Conservation (phyloP, 2,888 invertebrate species). For the Hermaeophaga mercurialis region DNA sequence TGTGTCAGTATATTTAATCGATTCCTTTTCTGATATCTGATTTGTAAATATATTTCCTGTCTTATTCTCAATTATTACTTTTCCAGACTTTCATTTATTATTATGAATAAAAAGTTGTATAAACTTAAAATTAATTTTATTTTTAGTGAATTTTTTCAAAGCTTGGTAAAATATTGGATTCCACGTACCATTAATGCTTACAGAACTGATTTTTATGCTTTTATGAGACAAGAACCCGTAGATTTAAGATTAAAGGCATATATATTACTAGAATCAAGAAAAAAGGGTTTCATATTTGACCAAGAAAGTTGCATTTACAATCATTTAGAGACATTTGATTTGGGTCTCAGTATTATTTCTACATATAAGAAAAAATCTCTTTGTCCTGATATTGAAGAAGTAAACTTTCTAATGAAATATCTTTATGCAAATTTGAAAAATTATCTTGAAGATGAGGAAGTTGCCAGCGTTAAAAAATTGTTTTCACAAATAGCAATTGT, state of each 20-base stretch:
- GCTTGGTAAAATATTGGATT: constrained; percentile 46
- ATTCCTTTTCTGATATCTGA: too few relatives aligned
- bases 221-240: constrained; percentile 30
- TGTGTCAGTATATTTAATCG: too few relatives aligned
- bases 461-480: constrained; percentile 31
- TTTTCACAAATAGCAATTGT: constrained; percentile 39
- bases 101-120: too few relatives aligned
- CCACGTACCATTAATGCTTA: constrained; percentile 39
- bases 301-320: constrained; percentile 27
- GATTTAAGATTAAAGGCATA: constrained; percentile 37
- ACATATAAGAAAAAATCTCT: constrained; percentile 37
- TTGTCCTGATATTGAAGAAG: constrained; percentile 31
- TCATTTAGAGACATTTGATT: constrained; percentile 28
- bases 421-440: constrained; percentile 30
- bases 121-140: constrained; percentile 8
- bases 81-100: too few relatives aligned
- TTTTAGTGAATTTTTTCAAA: constrained; percentile 47
- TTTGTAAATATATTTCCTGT: too few relatives aligned
- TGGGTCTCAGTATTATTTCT: constrained; percentile 40
- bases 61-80: too few relatives aligned
- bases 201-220: constrained; percentile 38
- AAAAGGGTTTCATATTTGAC: constrained; percentile 29
- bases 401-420: constrained; percentile 32
- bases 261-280: constrained; percentile 39
- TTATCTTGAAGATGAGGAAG: constrained; percentile 29